Conservation (phyloP, 2,888 invertebrate species). For the Drosophila paranaensis region DNA sequence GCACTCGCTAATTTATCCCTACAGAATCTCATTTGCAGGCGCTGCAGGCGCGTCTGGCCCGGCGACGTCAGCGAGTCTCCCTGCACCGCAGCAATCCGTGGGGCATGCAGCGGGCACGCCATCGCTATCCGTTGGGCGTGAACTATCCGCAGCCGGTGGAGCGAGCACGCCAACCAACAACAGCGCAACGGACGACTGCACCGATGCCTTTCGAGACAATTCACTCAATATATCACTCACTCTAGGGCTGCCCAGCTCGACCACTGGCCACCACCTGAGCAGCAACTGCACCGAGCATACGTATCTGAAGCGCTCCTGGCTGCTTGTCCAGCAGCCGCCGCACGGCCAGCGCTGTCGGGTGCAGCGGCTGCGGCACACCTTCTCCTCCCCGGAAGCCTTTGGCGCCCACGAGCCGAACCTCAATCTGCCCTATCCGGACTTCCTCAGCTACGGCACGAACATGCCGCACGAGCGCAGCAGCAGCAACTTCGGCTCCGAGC, state of each 20-base stretch:
- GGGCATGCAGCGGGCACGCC: conserved; percentile 80
- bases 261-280: conserved; percentile 34
- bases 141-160: conserved; percentile 77
- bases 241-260: conserved; percentile 78
- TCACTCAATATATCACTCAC: conserved; percentile 84
- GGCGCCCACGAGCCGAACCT: conserved; percentile 62
- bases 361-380: conserved; percentile 83
- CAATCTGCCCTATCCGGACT: conserved; percentile 69
- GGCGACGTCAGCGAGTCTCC: conserved; percentile 33
- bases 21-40: conserved; percentile 84
- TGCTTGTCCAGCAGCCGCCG: conserved; percentile 79
- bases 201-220: conserved; percentile 83
- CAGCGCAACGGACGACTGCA: conserved; percentile 81
- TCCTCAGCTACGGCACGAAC: conserved; percentile 83
- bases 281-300: conserved; percentile 83
- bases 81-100: conserved; percentile 67
- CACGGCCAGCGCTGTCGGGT: conserved; percentile 74
- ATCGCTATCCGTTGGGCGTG: conserved; percentile 82
- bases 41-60: conserved; percentile 81
- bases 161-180: conserved; percentile 66
- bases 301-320: conserved; percentile 83
- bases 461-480: conserved; percentile 82
- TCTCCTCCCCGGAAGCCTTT: conserved; percentile 83
- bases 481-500: conserved; percentile 83
- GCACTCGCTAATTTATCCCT: conserved; percentile 70